Conservation (phyloP, 2,113 vertebrate species). For the Vicugna pacos region DNA sequence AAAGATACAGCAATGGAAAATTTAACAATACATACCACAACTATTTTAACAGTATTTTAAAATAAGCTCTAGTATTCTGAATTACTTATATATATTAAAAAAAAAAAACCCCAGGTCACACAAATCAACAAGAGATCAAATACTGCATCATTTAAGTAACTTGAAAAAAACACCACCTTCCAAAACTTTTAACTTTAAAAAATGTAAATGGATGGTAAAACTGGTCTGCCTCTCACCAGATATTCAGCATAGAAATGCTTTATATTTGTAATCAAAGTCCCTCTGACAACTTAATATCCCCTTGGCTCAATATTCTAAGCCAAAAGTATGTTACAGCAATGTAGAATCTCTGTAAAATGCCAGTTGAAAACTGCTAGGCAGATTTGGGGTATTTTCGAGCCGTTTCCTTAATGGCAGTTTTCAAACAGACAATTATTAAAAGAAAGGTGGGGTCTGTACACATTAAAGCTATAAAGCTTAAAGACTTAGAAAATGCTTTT, state of each 20-base stretch:
- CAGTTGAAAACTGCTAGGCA: background rate
- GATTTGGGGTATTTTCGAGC: background rate
- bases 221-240: background rate
- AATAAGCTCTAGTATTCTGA: slow-evolving; percentile 47
- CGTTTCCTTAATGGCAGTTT: background rate
- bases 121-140: slow-evolving; percentile 35
- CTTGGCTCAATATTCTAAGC: slow-evolving; percentile 14
- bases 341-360: background rate
- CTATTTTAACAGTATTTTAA: slow-evolving; percentile 42
- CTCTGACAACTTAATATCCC: background rate
- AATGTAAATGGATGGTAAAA: slow-evolving; percentile 24
- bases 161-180: background rate
- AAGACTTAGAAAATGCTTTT: slow-evolving; percentile 27
- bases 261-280: slow-evolving; percentile 46
- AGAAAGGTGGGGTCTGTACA: background rate
- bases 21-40: background rate
- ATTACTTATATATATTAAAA: slow-evolving; percentile 11
- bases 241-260: slow-evolving; percentile 46
- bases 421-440: slow-evolving; percentile 30
- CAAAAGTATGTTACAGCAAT: background rate
- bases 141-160: slow-evolving; percentile 14
- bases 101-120: slow-evolving; percentile 25
- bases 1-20: background rate
- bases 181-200: slow-evolving; percentile 42
- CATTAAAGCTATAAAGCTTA: slow-evolving; percentile 20